Percentiles rank a stretch among this genome's conserved stretches.
Evolutionary conservation across 2,888 invertebrate genomes (phyloP).

Genomic region (Nymphalis polychloros): DNA sequence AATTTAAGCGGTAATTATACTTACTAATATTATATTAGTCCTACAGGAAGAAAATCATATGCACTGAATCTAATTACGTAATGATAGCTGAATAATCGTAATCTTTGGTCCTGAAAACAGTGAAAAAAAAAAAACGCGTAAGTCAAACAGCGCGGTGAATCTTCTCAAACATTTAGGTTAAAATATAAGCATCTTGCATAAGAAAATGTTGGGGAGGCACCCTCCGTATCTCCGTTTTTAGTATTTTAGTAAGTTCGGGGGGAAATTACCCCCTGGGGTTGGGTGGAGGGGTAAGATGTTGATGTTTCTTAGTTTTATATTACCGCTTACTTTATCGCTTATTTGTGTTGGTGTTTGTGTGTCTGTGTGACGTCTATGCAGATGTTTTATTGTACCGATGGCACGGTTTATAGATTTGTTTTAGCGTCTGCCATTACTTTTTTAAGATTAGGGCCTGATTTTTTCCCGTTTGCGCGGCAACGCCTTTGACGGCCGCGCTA

Average conservation of each 20-base stretch:
- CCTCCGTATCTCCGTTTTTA: constrained; percentile 81
- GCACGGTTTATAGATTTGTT: constrained; percentile 45
- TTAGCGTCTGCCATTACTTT: constrained; percentile 46
- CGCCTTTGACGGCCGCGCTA: constrained; percentile 29
- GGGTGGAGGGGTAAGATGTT: constrained; percentile 71
- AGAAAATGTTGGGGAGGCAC: constrained; percentile 72
- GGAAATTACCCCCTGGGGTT: constrained; percentile 68
- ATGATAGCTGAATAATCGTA: neutral
- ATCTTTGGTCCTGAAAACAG: constrained; percentile 20
- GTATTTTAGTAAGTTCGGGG: constrained; percentile 82
- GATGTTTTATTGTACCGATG: constrained; percentile 59
- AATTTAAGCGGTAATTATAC: neutral
- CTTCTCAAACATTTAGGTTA: constrained; percentile 74
- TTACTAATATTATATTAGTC: neutral
- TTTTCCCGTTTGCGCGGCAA: constrained; percentile 23
- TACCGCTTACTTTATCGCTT: constrained; percentile 81
- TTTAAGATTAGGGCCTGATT: constrained; percentile 43
- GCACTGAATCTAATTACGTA: no score
- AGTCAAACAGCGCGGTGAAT: constrained; percentile 47
- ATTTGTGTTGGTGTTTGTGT: constrained; percentile 74
- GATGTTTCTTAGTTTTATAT: constrained; percentile 83
- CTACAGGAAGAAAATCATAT: neutral
- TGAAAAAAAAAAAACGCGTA: constrained; percentile 44
- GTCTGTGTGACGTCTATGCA: constrained; percentile 63
- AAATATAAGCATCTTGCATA: constrained; percentile 82